These are phyloP conservation scores for Chauna torquata DNA, from an alignment of 2,113 vertebrate species.

Conservation along the genomic window DNA sequence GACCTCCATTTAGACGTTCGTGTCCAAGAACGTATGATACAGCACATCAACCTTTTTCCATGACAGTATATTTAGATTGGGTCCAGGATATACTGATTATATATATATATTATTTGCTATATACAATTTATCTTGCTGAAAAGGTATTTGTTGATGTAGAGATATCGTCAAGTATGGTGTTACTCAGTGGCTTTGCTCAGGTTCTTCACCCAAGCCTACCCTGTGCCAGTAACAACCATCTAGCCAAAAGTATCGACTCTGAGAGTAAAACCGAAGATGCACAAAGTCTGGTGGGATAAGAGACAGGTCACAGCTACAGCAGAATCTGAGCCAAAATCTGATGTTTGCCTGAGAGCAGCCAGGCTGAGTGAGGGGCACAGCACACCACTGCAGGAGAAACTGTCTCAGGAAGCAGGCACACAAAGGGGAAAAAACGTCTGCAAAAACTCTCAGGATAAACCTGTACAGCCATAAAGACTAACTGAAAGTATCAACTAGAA, in stretches of 20 bases:
- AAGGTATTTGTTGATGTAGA: neutral
- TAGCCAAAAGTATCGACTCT: fast-evolving
- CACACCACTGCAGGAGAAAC: neutral
- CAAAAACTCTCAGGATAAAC: neutral
- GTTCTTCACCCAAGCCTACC: neutral
- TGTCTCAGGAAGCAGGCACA: neutral
- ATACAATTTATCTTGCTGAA: neutral
- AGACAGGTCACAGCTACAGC: neutral
- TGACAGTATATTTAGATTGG: no score
- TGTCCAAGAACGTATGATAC: neutral
- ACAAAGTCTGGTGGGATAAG: neutral
- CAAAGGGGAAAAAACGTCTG: neutral
- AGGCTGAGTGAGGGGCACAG: neutral
- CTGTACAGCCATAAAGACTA: neutral
- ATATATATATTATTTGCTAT: no score
- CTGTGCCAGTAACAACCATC: no score
- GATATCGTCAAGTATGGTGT: neutral
- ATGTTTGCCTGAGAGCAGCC: neutral
- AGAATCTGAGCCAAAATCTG: neutral
- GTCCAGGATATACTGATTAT: neutral
- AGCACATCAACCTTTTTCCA: no score
- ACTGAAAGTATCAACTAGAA: no score
- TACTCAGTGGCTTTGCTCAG: neutral
- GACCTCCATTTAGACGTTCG: neutral
- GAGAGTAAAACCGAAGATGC: neutral